These are phyloP conservation scores for Polyommatus iphigenia DNA, from an alignment of 2,888 invertebrate genomes.

Conservation along the genomic window DNA sequence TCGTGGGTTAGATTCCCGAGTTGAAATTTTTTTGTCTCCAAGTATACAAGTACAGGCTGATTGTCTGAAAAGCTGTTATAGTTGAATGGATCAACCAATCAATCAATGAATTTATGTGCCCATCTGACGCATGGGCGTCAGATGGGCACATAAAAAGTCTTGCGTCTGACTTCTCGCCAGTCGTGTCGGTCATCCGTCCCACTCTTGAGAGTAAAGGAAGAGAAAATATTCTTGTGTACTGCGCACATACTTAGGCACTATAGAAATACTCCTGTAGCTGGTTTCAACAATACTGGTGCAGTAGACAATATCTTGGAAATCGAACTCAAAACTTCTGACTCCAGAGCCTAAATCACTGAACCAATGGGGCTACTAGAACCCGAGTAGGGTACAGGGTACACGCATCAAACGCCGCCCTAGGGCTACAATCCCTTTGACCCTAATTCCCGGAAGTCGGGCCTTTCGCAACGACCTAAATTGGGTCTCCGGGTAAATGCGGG, in stretches of 20 bases:
- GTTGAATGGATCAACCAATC: too few relatives aligned
- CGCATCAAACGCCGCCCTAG: background rate
- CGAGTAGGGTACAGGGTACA: background rate
- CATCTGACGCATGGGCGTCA: too few relatives aligned
- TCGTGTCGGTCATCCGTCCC: background rate
- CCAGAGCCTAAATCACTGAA: background rate
- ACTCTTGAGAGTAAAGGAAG: background rate
- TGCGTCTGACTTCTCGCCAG: background rate
- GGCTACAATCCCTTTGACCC: background rate
- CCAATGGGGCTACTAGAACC: background rate
- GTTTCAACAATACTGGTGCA: background rate
- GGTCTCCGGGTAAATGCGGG: background rate
- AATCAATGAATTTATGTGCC: too few relatives aligned
- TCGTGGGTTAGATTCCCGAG: too few relatives aligned
- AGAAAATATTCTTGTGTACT: too few relatives aligned
- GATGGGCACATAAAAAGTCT: too few relatives aligned
- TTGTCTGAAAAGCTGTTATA: too few relatives aligned
- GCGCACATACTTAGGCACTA: too few relatives aligned
- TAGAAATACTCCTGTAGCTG: too few relatives aligned
- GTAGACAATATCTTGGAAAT: background rate
- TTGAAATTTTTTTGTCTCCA: too few relatives aligned
- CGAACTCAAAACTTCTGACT: background rate
- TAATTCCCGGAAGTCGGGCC: background rate
- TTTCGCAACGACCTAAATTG: background rate
- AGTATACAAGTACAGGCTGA: too few relatives aligned